Evolutionary conservation across 2,888 invertebrate genomes (phyloP).

Genomic region (Polydrusus pterygomalis): DNA sequence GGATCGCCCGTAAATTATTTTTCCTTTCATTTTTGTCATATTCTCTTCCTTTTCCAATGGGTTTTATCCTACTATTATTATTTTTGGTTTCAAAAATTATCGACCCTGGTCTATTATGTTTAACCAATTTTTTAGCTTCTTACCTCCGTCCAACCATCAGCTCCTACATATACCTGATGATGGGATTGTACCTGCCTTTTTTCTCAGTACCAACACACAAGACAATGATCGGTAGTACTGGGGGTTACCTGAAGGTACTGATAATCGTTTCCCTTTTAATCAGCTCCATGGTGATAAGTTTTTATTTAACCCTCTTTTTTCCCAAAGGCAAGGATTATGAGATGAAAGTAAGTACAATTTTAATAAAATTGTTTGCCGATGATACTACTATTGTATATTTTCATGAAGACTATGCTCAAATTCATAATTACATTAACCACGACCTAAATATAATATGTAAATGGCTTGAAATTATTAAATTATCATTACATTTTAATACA

Average conservation of each 20-base stretch:
- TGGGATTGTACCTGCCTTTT: slow-evolving; percentile 48
- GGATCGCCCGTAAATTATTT: too few relatives aligned
- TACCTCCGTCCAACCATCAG: slow-evolving; percentile 40
- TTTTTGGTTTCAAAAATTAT: not conserved
- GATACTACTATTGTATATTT: too few relatives aligned
- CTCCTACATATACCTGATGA: slow-evolving; percentile 41
- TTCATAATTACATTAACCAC: too few relatives aligned
- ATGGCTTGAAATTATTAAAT: too few relatives aligned
- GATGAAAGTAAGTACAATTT: slow-evolving; percentile 19
- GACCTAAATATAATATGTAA: too few relatives aligned
- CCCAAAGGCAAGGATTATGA: slow-evolving; percentile 7
- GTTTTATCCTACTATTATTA: too few relatives aligned
- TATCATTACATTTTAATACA: too few relatives aligned
- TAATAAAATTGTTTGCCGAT: too few relatives aligned
- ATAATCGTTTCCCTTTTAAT: slow-evolving; percentile 28
- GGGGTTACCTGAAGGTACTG: slow-evolving; percentile 31
- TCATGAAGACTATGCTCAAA: too few relatives aligned
- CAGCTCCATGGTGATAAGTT: slow-evolving; percentile 12
- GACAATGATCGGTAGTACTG: slow-evolving; percentile 26
- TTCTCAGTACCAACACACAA: slow-evolving; percentile 42
- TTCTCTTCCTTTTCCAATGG: too few relatives aligned
- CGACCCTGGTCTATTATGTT: too few relatives aligned
- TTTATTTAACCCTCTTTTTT: slow-evolving; percentile 45
- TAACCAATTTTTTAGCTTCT: slow-evolving; percentile 27
- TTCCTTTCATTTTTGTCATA: too few relatives aligned